Percentiles rank a stretch among this genome's conserved stretches.
Conservation (phyloP, 2,888 invertebrate genomes). For the Syritta pipiens region DNA sequence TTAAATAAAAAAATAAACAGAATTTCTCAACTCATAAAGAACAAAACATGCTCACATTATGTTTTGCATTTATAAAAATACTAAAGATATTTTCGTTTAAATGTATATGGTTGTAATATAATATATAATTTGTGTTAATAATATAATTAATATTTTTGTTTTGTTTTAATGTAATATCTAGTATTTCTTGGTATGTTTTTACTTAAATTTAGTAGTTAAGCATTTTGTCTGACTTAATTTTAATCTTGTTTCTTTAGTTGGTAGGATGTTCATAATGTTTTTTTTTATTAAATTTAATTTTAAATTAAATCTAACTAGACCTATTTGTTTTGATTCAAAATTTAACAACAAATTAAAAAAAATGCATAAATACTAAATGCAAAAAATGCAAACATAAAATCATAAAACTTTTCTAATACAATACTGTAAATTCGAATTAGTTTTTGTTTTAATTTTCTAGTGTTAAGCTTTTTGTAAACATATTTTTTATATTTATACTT, state of each 20-base stretch:
- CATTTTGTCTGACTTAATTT: slow-evolving; percentile 76
- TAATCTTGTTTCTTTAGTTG: slow-evolving; percentile 53
- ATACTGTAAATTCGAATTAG: slow-evolving; percentile 70
- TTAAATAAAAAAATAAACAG: slow-evolving; percentile 26
- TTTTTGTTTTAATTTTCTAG: slow-evolving; percentile 62
- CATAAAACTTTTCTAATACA: slow-evolving; percentile 56
- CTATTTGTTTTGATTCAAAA: slow-evolving; percentile 51
- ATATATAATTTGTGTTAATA: slow-evolving; percentile 70
- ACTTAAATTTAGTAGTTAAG: slow-evolving; percentile 72
- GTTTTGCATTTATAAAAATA: slow-evolving; percentile 63
- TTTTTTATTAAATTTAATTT: slow-evolving; percentile 54
- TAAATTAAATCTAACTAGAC: slow-evolving; percentile 65
- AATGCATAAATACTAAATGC: slow-evolving; percentile 27
- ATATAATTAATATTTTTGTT: slow-evolving; percentile 71
- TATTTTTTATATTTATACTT: slow-evolving; percentile 45
- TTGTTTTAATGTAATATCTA: slow-evolving; percentile 67
- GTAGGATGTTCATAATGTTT: slow-evolving; percentile 35
- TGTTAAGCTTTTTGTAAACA: too few species aligned
- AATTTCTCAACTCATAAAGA: slow-evolving; percentile 25
- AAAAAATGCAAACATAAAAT: not conserved
- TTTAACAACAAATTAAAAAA: slow-evolving; percentile 61
- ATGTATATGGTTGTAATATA: slow-evolving; percentile 59
- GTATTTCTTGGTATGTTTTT: slow-evolving; percentile 68
- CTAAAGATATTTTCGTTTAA: slow-evolving; percentile 61
- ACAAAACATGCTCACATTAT: slow-evolving; percentile 42